Conservation (phyloP, 2,797 vertebrate species). For the Parambassis ranga region DNA sequence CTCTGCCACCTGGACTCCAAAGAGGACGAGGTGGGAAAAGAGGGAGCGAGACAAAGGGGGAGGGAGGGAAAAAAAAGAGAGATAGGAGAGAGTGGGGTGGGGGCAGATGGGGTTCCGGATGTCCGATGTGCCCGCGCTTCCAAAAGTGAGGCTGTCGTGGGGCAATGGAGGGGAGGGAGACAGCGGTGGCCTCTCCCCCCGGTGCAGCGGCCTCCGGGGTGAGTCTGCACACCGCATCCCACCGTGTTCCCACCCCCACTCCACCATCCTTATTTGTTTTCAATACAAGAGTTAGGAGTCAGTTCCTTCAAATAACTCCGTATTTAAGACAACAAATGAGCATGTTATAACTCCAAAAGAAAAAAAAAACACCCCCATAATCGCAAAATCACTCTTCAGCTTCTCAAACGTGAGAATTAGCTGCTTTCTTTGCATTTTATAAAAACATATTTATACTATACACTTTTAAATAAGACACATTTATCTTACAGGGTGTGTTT, state of each 20-base stretch:
- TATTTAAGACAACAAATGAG: no score
- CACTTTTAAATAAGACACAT: no score
- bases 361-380: no score
- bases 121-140: constrained; percentile 77
- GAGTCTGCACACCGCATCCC: constrained; percentile 17
- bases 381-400: no score
- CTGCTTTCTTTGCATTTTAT: neutral
- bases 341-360: no score
- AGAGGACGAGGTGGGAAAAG: constrained; percentile 47
- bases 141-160: constrained; percentile 78
- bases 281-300: neutral
- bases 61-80: neutral
- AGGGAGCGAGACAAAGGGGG: constrained; percentile 33
- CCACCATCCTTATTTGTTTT: neutral
- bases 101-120: constrained; percentile 60
- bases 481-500: no score
- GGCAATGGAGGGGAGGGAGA: constrained; percentile 77
- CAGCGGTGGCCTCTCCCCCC: constrained; percentile 70
- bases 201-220: constrained; percentile 68
- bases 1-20: constrained; percentile 80
- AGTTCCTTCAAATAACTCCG: neutral
- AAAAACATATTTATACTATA: no score
- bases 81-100: constrained; percentile 1
- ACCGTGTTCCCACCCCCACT: neutral
- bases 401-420: neutral